Base-by-base conservation (phyloP, 2,113 vertebrate genomes). In the Brachyhypopomus gauderio region DNA sequence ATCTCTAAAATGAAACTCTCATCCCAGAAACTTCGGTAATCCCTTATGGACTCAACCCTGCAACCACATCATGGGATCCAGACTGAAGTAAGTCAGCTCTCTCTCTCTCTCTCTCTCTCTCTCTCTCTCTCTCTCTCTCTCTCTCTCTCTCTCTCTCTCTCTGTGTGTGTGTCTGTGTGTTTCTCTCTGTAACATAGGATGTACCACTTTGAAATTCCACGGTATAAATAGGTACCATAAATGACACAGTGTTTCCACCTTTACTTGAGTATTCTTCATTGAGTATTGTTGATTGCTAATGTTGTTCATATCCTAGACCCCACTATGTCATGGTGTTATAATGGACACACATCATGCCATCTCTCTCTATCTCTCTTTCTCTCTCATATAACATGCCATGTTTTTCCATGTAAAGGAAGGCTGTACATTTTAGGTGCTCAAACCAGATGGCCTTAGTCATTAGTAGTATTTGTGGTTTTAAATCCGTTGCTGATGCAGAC, bases 51-150 rank as follows among this genome's bases (percentile, higher is more conserved):
- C 88, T 79, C 86, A 83, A 76, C 58, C 48, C 27, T 20, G 60
- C 63, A 62, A 20, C 5, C 64, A 63, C 83, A 92, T 8, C 82
- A 94, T 94, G 93, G 93, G 93, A 84, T 92, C 93, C 80, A 92
- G 93, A 92, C 73, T 93, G 52, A 93, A 91, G 93, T 94, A 89
- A 90, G 92, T 86, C 30, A 58, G 1, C 2, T 34, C 9, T 74
- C 25, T 63, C 48, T 67, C 48, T 64, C 38, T 76, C n/a, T 63
- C 1, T 41, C 41, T 41, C 3, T 41, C 9, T 41, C 0, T 6
- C 41, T 6, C 41, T 6, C 41, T 38, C 45, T 48, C 9, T 48
- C 45, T 48, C 2, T 34, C 9, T 74, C 25, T 63, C 48, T 67
- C 48, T 64, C 38, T 76, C n/a, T 63, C 1, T 41, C 41, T 41